Evolutionary conservation across 1,140 invertebrate species (phyloP).

Genomic region (Habropoda laboriosa): DNA sequence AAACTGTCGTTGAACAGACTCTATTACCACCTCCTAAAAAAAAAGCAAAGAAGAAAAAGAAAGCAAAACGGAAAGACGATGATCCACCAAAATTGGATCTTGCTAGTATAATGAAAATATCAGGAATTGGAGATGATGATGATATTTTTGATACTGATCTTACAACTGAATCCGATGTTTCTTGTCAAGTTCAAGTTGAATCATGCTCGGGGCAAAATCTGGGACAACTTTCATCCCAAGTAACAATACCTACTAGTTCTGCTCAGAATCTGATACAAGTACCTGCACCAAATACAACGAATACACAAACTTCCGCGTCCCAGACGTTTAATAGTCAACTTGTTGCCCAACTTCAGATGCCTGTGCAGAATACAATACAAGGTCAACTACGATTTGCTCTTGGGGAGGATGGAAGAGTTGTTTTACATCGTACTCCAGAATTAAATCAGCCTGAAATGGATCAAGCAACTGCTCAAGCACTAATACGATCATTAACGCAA

Average conservation of each 20-base stretch:
- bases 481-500: constrained; percentile 78
- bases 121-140: constrained; percentile 82
- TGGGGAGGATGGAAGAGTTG: constrained; percentile 81
- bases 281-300: constrained; percentile 70
- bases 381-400: constrained; percentile 80
- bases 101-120: constrained; percentile 83
- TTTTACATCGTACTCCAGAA: constrained; percentile 81
- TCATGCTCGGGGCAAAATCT: constrained; percentile 58
- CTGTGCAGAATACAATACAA: constrained; percentile 78
- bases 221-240: constrained; percentile 58
- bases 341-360: constrained; percentile 79
- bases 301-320: constrained; percentile 63
- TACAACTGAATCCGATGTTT: constrained; percentile 69
- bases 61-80: constrained; percentile 82
- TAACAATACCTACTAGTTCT: constrained; percentile 59
- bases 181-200: constrained; percentile 62
- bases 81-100: constrained; percentile 82
- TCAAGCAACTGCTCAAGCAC: constrained; percentile 77
- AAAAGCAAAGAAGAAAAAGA: constrained; percentile 81
- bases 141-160: constrained; percentile 79
- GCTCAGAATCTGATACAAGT: constrained; percentile 70
- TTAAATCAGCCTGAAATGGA: constrained; percentile 79
- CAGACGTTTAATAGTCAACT: constrained; percentile 76
- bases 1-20: constrained; percentile 76
- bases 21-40: constrained; percentile 80